Percentiles rank a stretch among this genome's conserved stretches.
Conservation (phyloP, 2,797 vertebrate species). For the Tenualosa ilisha region DNA sequence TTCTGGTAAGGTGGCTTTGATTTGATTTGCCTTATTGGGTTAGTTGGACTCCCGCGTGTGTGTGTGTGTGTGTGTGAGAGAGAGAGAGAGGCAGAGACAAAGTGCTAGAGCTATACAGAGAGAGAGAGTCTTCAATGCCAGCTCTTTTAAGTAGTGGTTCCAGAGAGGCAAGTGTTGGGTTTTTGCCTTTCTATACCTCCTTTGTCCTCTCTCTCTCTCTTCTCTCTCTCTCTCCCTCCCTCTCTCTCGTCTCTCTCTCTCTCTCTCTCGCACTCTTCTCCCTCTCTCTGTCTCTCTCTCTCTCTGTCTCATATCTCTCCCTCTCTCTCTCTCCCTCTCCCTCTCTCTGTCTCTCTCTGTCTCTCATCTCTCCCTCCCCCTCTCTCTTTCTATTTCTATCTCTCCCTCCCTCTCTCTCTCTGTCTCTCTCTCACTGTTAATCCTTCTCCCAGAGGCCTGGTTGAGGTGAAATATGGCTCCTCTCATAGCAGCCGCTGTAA, state of each 20-base stretch:
- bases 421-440: not conserved
- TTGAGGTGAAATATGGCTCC: not conserved
- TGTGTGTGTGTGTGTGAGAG: slow-evolving; percentile 43
- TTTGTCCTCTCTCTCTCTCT: not conserved
- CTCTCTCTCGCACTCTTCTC: not conserved
- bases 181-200: not conserved
- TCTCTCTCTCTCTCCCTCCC: not conserved
- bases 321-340: not conserved
- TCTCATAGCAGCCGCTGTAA: not conserved
- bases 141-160: not conserved
- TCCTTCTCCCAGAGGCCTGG: not conserved
- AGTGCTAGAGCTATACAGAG: not conserved
- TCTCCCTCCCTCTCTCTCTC: not conserved
- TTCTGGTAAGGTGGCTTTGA: slow-evolving; percentile 58
- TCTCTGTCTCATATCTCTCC: not conserved
- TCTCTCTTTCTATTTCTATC: not conserved
- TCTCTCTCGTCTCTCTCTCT: no score
- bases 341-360: not conserved
- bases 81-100: not conserved
- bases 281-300: not conserved
- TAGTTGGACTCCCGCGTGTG: slow-evolving; percentile 42
- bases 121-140: not conserved
- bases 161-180: not conserved
- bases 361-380: not conserved
- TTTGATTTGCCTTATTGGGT: slow-evolving; percentile 63